Percentiles rank a stretch among this genome's conserved stretches.
These are phyloP conservation scores for Lepus oiostolus DNA, from an alignment of 2,797 vertebrate genomes.

Conservation along the genomic window DNA sequence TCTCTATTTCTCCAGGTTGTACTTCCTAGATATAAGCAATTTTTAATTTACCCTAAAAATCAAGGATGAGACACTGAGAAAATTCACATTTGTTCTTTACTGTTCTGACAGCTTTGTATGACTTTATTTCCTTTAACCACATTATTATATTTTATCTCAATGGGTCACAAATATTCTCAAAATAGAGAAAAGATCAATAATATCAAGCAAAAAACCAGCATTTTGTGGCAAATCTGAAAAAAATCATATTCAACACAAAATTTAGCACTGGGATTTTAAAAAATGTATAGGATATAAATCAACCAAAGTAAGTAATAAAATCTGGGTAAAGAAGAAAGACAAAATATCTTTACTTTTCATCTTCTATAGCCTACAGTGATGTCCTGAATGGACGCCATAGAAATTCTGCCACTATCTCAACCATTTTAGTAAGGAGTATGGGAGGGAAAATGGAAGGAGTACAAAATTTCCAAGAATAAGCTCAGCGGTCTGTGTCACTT, in stretches of 20 bases:
- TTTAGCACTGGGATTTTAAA: neutral
- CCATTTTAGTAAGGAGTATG: neutral
- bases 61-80: neutral
- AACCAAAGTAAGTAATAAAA: slow-evolving; percentile 32
- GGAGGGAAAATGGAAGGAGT: neutral
- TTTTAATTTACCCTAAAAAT: slow-evolving; percentile 16
- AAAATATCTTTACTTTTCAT: neutral
- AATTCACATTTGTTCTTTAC: neutral
- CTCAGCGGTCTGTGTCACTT: neutral
- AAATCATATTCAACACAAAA: neutral
- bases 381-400: neutral
- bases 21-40: neutral
- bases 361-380: neutral
- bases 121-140: neutral
- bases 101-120: neutral
- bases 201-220: neutral
- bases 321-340: neutral
- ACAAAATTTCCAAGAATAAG: neutral
- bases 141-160: neutral
- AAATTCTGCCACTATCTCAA: neutral
- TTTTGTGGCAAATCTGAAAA: neutral
- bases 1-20: slow-evolving; percentile 26
- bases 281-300: neutral
- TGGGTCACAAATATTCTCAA: neutral
- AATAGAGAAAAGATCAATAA: slow-evolving; percentile 1